Base-by-base conservation (phyloP, 2,797 vertebrate genomes). In the Sebastes kiyomatsui region DNA sequence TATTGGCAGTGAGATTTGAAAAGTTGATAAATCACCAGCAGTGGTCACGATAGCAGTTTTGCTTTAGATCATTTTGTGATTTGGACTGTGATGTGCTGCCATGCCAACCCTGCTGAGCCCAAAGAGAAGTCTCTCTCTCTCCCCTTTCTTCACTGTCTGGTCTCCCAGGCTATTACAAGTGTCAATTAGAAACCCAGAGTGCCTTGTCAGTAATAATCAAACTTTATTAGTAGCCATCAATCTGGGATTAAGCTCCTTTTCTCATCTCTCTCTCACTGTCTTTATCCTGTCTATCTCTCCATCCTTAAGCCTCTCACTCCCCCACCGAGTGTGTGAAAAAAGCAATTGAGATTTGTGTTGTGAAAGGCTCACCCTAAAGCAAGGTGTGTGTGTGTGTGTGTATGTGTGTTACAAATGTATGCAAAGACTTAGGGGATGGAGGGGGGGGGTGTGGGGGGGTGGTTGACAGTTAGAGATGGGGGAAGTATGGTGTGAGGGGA, bases 191-290 rank as follows among this genome's bases (percentile, higher is more conserved):
- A 75, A 82, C 62, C 72, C 75, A 79, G 52, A 91, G 81, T 78
- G 82, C 65, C 83, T 80, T 84, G 90, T 93, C 92, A 93, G 81
- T 93, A 88, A 87, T 81, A 87, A 92, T 92, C 84, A 90, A 80
- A 90, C 72, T 88, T 92, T 88, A 90, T 93, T 93, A 91, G 81
- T 74, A 72, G 54, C 76, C 76, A 88, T 93, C 88, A 82, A 86
- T 87, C 78, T 87, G 35, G 73, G 82, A 92, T 81, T 84, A 84
- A 68, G 42, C 74, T 81, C 23, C 58, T 67, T 80, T 67, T 80
- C 72, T 83, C 64, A 30, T 81, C 77, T 83, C 59, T 84, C 55
- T 69, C 6, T 38, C 30, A 68, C 61, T 68, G 65, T 80, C 69
- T 79, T 82, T 80, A 82, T 91, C 72, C 77, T 9, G 33, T 86